Percentiles rank a stretch among this genome's conserved stretches.
These are phyloP conservation scores for Cyphomyrmex costatus DNA, from an alignment of 1,140 invertebrate species.

Conservation along the genomic window DNA sequence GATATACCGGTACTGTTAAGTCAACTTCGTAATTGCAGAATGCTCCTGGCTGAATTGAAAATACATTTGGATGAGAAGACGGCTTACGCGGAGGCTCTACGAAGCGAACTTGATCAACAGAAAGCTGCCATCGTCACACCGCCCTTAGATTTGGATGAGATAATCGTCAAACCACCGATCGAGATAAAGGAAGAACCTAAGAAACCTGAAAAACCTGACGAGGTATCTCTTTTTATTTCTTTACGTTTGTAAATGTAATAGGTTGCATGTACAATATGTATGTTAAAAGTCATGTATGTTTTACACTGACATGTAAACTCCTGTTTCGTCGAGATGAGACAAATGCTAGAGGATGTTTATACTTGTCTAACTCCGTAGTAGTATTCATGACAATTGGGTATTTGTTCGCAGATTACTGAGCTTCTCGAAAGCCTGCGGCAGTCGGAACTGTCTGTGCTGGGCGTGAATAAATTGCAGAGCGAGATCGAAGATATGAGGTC, in stretches of 20 bases:
- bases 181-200: slow-evolving; percentile 68
- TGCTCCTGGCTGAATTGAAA: slow-evolving; percentile 69
- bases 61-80: slow-evolving; percentile 75
- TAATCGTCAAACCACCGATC: slow-evolving; percentile 59
- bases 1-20: slow-evolving; percentile 46
- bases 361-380: not conserved
- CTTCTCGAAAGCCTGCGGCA: slow-evolving; percentile 64
- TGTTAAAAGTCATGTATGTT: slow-evolving; percentile 15
- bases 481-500: slow-evolving; percentile 74
- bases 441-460: slow-evolving; percentile 63
- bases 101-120: slow-evolving; percentile 65
- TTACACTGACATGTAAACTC: slow-evolving; percentile 11
- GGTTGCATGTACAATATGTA: not conserved
- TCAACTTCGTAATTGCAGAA: slow-evolving; percentile 67
- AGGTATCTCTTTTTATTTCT: slow-evolving; percentile 65
- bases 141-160: slow-evolving; percentile 68
- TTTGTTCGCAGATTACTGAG: slow-evolving; percentile 69
- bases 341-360: slow-evolving; percentile 15
- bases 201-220: slow-evolving; percentile 66
- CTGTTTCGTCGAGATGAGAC: slow-evolving; percentile 12
- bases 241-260: not conserved
- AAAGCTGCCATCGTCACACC: slow-evolving; percentile 26
- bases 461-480: slow-evolving; percentile 49
- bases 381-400: slow-evolving; percentile 34
- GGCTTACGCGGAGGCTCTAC: slow-evolving; percentile 64